Conservation (phyloP, 2,113 vertebrate species). For the Dolichallabes microphthalmus region DNA sequence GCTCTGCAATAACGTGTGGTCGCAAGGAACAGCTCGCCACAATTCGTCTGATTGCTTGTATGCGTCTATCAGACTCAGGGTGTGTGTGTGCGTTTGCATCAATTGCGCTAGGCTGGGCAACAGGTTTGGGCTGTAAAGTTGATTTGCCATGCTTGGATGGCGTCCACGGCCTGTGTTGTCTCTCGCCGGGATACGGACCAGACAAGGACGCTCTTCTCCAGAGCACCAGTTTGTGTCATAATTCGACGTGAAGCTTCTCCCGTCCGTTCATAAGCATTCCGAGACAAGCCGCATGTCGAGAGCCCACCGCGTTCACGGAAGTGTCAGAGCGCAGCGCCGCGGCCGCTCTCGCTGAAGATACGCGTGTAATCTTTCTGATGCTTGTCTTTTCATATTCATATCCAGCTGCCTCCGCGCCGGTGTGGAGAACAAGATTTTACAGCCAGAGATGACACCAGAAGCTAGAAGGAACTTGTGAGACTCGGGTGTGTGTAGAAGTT, state of each 20-base stretch:
- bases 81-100: neutral
- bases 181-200: neutral
- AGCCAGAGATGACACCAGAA: neutral
- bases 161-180: neutral
- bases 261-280: neutral
- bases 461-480: neutral
- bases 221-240: neutral
- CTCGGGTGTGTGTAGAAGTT: neutral
- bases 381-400: slow-evolving; percentile 45
- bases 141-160: neutral
- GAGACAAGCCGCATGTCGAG: neutral
- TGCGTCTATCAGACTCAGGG: neutral
- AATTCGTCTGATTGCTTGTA: neutral
- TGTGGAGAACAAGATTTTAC: slow-evolving; percentile 26
- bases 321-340: slow-evolving; percentile 23
- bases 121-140: slow-evolving; percentile 24
- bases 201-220: neutral
- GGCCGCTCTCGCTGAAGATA: neutral
- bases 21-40: neutral
- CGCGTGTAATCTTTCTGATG: slow-evolving; percentile 32
- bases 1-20: slow-evolving; percentile 5
- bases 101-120: neutral
- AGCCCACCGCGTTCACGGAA: neutral
- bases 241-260: neutral
- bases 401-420: slow-evolving; percentile 6